Evolutionary conservation across 1,140 invertebrate genomes (phyloP), one percentile per base, ranked within the genome.

Genomic region (Chymomyza costata): DNA sequence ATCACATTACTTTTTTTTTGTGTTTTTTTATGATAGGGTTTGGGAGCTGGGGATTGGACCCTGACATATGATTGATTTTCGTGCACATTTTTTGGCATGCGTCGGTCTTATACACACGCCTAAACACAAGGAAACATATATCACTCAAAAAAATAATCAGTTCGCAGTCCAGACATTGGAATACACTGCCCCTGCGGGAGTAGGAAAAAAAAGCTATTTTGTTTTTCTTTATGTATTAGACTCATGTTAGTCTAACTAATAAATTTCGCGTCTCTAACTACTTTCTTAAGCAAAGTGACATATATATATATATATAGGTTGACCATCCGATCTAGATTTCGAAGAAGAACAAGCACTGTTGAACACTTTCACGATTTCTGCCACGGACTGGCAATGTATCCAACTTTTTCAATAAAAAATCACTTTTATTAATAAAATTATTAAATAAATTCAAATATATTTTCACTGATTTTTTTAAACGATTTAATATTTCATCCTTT

Each of bases 1-100:
- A 78, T 78, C 73, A 46, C 73, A 78, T 73, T 78, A 78, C 66
- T 63, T 59, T 41, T 28, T 45, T 37, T 49, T 32, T 44, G 40
- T 14, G 6, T 17, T 31, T 19, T 31, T 45, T 19, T 68, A 53
- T 78, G 67, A 66, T 60, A 52, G 71, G 56, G 70, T 78, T 76
- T 63, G 71, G 45, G 39, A 40, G 58, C 46, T 45, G 49, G 15
- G 46, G n/a, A n/a, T n/a, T n/a, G n/a, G n/a, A n/a, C n/a, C n/a
- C 21, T 53, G 55, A 68, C 74, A 60, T 68, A 68, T 80, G 74
- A 80, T 80, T 80, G 73, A 80, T 80, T 80, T 73, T 48, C 21
- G 49, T 34, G 30, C 43, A 13, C 14, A 40, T 8, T 8, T 34
- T 14, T 34, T 34, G 6, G 11, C 48, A 35, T 28, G 19, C 3